These are phyloP conservation scores for Cyphomyrus plagiostoma DNA, from an alignment of 2,113 vertebrate species.

Conservation along the genomic window DNA sequence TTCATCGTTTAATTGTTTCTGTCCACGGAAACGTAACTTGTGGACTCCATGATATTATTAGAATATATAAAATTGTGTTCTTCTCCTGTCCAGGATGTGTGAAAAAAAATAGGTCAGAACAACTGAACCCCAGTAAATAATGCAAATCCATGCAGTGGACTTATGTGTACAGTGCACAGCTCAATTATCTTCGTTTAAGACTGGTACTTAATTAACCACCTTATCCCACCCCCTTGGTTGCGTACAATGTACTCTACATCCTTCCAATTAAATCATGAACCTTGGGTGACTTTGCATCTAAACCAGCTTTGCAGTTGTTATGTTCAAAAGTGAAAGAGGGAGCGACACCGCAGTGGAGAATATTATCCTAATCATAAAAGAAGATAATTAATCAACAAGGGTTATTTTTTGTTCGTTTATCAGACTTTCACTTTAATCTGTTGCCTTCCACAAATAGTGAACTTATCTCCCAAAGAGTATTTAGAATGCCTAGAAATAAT, in stretches of 20 bases:
- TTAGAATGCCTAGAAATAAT: conserved; percentile 44
- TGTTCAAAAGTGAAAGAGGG: conserved; percentile 39
- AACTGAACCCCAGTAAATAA: neutral
- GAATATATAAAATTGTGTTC: neutral
- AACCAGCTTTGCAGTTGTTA: conserved; percentile 55
- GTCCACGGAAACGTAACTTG: neutral
- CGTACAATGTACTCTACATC: conserved; percentile 42
- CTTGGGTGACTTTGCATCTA: conserved; percentile 44
- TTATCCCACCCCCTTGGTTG: conserved; percentile 35
- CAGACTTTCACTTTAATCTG: conserved; percentile 47
- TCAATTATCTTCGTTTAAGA: neutral
- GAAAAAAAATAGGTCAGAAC: neutral
- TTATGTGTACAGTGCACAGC: neutral
- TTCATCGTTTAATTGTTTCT: neutral
- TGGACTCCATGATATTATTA: neutral
- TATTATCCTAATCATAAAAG: conserved; percentile 58
- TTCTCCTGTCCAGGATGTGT: neutral
- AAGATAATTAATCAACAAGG: conserved; percentile 62
- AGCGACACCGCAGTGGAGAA: conserved; percentile 49
- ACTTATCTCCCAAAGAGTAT: conserved; percentile 30
- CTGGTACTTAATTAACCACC: conserved; percentile 34
- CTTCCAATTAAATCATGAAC: conserved; percentile 45
- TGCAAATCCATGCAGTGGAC: neutral
- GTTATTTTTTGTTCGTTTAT: conserved; percentile 55
- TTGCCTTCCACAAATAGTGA: conserved; percentile 37